These are phyloP conservation scores for Percina caprodes DNA, from an alignment of 2,113 vertebrate genomes.

Conservation along the genomic window DNA sequence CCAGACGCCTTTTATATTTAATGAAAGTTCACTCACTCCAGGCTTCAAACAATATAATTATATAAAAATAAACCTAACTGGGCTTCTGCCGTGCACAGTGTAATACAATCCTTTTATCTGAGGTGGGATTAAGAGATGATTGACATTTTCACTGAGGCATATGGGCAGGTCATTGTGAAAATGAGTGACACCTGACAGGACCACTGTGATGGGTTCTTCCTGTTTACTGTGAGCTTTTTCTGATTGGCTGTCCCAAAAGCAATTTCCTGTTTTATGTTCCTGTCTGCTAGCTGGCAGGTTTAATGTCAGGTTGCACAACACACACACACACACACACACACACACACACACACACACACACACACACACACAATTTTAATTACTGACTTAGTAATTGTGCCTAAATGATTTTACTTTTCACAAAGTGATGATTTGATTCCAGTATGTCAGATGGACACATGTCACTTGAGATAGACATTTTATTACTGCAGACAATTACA, in stretches of 20 bases:
- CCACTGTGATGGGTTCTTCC: slow-evolving; percentile 76
- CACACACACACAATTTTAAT: background rate
- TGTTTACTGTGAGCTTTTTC: slow-evolving; percentile 76
- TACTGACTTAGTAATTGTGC: background rate
- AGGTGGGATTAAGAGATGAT: slow-evolving; percentile 69
- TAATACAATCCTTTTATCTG: slow-evolving; percentile 37
- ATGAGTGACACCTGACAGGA: slow-evolving; percentile 79
- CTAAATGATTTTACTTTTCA: background rate
- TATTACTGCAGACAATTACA: background rate
- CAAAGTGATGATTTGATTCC: slow-evolving; percentile 6
- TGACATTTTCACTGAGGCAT: slow-evolving; percentile 64
- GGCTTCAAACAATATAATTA: background rate
- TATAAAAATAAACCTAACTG: slow-evolving; percentile 7
- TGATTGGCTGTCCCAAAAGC: slow-evolving; percentile 81
- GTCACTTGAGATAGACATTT: background rate
- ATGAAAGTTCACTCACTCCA: slow-evolving; percentile 6
- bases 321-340: slow-evolving; percentile 1
- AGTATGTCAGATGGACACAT: slow-evolving; percentile 4
- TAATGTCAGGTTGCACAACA: slow-evolving; percentile 72
- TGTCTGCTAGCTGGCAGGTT: slow-evolving; percentile 73
- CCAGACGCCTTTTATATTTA: background rate
- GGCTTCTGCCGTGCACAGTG: background rate
- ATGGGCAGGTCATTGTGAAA: slow-evolving; percentile 76
- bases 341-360: background rate
- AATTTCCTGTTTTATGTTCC: slow-evolving; percentile 84